Base-by-base conservation (phyloP, 1,140 invertebrate genomes). In the Lasioglossum albipes region DNA sequence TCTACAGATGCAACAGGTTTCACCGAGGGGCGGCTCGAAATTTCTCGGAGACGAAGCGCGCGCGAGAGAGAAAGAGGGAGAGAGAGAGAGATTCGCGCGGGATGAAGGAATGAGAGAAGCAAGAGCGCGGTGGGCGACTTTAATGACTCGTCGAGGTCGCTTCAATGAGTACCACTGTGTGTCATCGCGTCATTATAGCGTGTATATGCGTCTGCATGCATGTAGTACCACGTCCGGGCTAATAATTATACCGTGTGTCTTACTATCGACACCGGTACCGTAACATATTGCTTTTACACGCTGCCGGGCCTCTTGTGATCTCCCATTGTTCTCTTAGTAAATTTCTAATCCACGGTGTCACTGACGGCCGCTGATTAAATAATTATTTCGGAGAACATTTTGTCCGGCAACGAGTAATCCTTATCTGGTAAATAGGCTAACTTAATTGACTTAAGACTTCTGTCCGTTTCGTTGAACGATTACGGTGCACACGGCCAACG, bases 81-180 rank as follows among this genome's bases (percentile, higher is more conserved):
- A 18, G 52, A 54, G 18, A 54, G 42, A 42, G 59, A 76, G 61
- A 49, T 52, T 59, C 59, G 77, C 59, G 76, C 36, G 67, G 54
- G 72, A 73, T 79, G 75, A 75, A 82, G 59, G 72, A 82, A 59
- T 79, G 31, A 49, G 79, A 59, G 65, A 71, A 68, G 73, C 75
- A 62, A 61, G 59, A 49, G 45, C 18, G 75, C 74, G 86, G 85
- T 90, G 82, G 83, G 85, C 88, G 82, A 88, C 85, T 89, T 89
- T 87, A 89, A 90, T 89, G 88, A 89, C 73, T 86, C 71, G 81
- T 88, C 87, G 89, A 91, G 88, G 89, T 86, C 87, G 82, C 85
- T 89, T 91, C 90, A 91, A 91, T 91, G 89, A 91, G 82, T 86
- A 81, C 84, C 82, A 87, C 84, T 88, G 87, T 90, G 75, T 84